These are phyloP conservation scores for Vireo altiloquus DNA, from an alignment of 2,113 vertebrate genomes.

Conservation along the genomic window DNA sequence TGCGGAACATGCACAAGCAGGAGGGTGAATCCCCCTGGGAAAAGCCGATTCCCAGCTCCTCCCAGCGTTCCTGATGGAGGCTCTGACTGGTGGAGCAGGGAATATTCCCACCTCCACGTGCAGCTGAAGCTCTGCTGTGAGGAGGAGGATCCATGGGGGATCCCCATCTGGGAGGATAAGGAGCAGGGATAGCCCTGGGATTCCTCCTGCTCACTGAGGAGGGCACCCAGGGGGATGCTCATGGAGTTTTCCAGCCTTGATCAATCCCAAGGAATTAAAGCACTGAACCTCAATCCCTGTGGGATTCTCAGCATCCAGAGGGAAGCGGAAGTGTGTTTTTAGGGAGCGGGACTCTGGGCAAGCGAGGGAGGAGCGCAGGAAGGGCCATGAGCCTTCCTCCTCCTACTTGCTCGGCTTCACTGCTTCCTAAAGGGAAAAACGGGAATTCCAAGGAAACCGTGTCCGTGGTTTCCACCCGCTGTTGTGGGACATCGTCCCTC, in stretches of 20 bases:
- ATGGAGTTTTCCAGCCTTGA: background rate
- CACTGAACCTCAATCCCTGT: rapidly evolving
- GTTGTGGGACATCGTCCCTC: background rate
- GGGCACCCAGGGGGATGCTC: background rate
- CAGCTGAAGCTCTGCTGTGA: background rate
- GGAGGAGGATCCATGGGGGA: background rate
- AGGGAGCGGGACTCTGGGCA: background rate
- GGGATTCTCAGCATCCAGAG: background rate
- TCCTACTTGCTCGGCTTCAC: background rate
- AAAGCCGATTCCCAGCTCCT: background rate
- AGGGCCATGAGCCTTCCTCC: background rate
- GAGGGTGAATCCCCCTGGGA: background rate
- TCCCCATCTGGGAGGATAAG: background rate
- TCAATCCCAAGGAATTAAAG: background rate
- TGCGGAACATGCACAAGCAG: background rate
- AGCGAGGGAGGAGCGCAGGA: background rate
- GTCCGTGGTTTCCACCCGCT: background rate
- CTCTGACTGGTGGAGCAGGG: background rate
- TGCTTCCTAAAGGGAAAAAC: background rate
- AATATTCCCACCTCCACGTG: background rate
- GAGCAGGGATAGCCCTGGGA: background rate
- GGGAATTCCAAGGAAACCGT: background rate
- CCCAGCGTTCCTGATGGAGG: background rate
- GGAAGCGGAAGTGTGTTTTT: background rate
- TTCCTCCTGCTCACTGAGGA: background rate